A percentile compares a stretch with the other conserved stretches of the same genome.
These are phyloP conservation scores for Euschistus heros DNA, from an alignment of 1,140 invertebrate genomes.

Conservation along the genomic window DNA sequence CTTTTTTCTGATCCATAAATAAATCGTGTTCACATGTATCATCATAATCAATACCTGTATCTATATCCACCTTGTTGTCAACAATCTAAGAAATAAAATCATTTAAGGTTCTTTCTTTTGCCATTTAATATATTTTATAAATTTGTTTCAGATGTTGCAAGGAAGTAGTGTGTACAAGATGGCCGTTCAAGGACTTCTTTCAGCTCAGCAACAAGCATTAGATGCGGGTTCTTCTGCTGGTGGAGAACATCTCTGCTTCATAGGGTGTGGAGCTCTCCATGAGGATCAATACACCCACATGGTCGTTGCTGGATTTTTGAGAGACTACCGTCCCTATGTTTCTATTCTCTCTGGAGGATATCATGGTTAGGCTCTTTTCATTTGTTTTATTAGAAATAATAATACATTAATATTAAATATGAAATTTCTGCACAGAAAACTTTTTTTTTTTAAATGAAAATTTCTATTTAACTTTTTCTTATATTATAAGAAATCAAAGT, in stretches of 20 bases:
- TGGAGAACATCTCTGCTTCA: slow-evolving; percentile 93
- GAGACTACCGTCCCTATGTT: slow-evolving; percentile 86
- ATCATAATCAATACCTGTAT: too few species aligned
- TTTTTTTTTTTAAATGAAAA: too few species aligned
- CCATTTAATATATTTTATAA: not conserved
- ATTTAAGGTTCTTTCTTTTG: too few species aligned
- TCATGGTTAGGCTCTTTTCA: slow-evolving; percentile 41
- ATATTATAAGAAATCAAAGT: too few species aligned
- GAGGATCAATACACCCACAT: slow-evolving; percentile 96
- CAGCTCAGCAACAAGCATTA: slow-evolving; percentile 80
- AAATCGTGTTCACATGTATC: too few species aligned
- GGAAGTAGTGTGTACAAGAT: slow-evolving; percentile 89
- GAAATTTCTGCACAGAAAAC: too few species aligned
- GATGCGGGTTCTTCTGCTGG: slow-evolving; percentile 78
- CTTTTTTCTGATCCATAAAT: too few species aligned
- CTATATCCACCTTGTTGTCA: too few species aligned
- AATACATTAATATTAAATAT: too few species aligned
- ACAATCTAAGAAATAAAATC: too few species aligned
- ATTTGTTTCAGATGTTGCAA: slow-evolving; percentile 56
- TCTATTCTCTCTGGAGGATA: slow-evolving; percentile 89
- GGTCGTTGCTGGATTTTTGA: slow-evolving; percentile 94
- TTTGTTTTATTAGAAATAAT: too few species aligned
- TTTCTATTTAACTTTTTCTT: too few species aligned
- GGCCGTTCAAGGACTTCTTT: slow-evolving; percentile 85
- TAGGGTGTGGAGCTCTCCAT: slow-evolving; percentile 79